Conservation (phyloP, 2,797 vertebrate species). For the Odontamblyopus lacepedii region DNA sequence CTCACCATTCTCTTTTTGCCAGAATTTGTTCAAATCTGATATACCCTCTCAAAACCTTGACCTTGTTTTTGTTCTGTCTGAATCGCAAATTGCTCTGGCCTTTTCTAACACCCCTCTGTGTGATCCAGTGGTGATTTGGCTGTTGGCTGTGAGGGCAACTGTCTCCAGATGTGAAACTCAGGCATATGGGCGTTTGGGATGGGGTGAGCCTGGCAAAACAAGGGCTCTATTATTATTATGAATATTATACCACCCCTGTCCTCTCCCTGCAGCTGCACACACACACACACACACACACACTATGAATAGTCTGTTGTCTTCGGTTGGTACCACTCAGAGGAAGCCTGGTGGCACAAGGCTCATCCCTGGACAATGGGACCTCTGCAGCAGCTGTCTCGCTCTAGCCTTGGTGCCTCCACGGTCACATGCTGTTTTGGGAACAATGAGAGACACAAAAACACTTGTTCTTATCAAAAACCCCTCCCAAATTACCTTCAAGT, state of each 20-base stretch:
- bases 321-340: slow-evolving; percentile 70
- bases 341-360: slow-evolving; percentile 66
- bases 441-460: slow-evolving; percentile 39
- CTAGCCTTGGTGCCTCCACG: slow-evolving; percentile 40
- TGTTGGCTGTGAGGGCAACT: slow-evolving; percentile 65
- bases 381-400: slow-evolving; percentile 45
- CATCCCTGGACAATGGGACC: slow-evolving; percentile 67
- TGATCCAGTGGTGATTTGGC: slow-evolving; percentile 54
- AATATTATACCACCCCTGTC: slow-evolving; percentile 59
- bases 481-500: slow-evolving; percentile 52
- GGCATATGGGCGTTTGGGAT: slow-evolving; percentile 35
- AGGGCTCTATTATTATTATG: slow-evolving; percentile 68
- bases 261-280: slow-evolving; percentile 69
- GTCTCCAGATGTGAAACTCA: slow-evolving; percentile 71
- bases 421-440: slow-evolving; percentile 64
- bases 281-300: slow-evolving; percentile 38
- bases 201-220: slow-evolving; percentile 58
- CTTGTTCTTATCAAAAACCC: slow-evolving; percentile 22
- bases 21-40: background rate
- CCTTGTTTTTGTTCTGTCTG: slow-evolving; percentile 27
- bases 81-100: slow-evolving; percentile 39
- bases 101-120: slow-evolving; percentile 33
- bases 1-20: background rate
- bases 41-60: slow-evolving; percentile 2
- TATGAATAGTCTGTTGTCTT: slow-evolving; percentile 76